These are phyloP conservation scores for Odocoileus virginianus DNA, from an alignment of 2,113 vertebrate species.

Conservation along the genomic window DNA sequence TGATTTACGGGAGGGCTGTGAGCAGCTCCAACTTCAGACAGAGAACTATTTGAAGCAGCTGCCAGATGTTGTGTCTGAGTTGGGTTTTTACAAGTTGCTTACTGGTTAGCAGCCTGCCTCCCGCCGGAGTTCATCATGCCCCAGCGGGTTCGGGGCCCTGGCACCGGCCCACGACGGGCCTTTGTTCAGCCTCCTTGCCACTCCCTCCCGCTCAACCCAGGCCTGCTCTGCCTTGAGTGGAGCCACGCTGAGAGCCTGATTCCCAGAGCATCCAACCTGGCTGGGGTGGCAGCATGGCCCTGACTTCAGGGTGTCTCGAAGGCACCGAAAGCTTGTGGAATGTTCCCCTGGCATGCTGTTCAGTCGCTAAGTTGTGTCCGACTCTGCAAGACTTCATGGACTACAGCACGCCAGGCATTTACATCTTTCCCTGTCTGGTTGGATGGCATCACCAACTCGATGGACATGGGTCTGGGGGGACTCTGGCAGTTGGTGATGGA, in stretches of 20 bases:
- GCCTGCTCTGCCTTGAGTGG: neutral
- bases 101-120: conserved; percentile 72
- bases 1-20: conserved; percentile 69
- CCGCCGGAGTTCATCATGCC: conserved; percentile 21
- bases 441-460: no score
- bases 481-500: no score
- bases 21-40: conserved; percentile 80
- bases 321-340: neutral
- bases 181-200: fast-evolving
- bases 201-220: fast-evolving
- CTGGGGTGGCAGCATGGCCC: neutral
- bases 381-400: neutral
- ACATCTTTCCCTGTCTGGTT: neutral
- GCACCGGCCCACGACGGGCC: conserved; percentile 24
- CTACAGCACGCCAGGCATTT: neutral
- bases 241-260: neutral
- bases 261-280: neutral
- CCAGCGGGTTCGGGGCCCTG: conserved; percentile 37
- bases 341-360: neutral
- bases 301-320: neutral
- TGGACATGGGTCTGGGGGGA: no score
- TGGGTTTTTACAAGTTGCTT: conserved; percentile 76
- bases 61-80: conserved; percentile 85
- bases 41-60: conserved; percentile 80
- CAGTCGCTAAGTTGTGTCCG: neutral